Evolutionary conservation across 1,140 invertebrate species (phyloP).

Genomic region (Pseudomyrmex pallidus): DNA sequence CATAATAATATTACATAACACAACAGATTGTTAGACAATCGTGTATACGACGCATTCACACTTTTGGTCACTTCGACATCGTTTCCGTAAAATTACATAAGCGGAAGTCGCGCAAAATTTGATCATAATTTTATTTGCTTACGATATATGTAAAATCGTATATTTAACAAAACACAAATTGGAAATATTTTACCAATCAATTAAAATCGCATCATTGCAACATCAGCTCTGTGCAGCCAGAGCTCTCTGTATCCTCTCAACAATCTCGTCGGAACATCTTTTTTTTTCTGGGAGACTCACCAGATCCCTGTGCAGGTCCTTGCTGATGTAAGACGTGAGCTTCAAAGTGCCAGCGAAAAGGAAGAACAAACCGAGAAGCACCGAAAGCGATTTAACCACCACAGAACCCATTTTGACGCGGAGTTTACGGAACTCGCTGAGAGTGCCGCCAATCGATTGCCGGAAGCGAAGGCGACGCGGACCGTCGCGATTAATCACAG

Average conservation of each 20-base stretch:
- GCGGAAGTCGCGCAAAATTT: not conserved
- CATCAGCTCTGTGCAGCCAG: too few species aligned
- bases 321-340: conserved; percentile 95
- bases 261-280: not conserved
- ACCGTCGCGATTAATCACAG: conserved; percentile 52
- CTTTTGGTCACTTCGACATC: too few species aligned
- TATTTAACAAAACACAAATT: not conserved
- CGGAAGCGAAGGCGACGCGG: conserved; percentile 48
- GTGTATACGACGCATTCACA: too few species aligned
- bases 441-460: conserved; percentile 34
- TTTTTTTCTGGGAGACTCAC: conserved; percentile 86
- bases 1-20: too few species aligned
- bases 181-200: not conserved
- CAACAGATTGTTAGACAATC: too few species aligned
- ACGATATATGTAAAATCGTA: not conserved
- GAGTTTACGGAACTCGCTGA: not conserved
- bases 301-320: conserved; percentile 98
- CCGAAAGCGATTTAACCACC: conserved; percentile 95
- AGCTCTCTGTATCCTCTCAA: too few species aligned
- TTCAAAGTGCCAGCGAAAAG: conserved; percentile 97
- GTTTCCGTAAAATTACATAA: too few species aligned
- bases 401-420: conserved; percentile 88
- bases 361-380: conserved; percentile 97
- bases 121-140: not conserved
- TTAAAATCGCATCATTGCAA: not conserved